These are phyloP conservation scores for Periophthalmus magnuspinnatus DNA, from an alignment of 2,797 vertebrate genomes.

Conservation along the genomic window DNA sequence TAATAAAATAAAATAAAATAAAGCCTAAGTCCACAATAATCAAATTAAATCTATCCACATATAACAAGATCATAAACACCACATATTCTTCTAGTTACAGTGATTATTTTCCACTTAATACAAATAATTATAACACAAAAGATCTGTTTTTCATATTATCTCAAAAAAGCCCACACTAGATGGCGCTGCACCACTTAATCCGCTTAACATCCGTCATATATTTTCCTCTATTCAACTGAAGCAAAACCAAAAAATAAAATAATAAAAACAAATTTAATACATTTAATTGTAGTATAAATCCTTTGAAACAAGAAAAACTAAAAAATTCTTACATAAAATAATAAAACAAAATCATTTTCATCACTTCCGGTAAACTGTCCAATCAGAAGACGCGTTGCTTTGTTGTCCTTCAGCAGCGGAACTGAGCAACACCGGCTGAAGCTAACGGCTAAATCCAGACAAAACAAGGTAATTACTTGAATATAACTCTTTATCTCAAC, in stretches of 20 bases:
- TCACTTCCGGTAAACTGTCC: constrained; percentile 36
- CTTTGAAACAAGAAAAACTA: not conserved
- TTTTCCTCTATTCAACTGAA: not conserved
- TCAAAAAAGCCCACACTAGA: not conserved
- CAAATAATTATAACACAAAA: not conserved
- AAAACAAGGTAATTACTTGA: constrained; percentile 63
- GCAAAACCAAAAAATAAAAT: too few species aligned
- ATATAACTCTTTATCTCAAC: not conserved
- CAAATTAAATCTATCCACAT: too few species aligned
- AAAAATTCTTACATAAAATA: not conserved
- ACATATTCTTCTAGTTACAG: too few species aligned
- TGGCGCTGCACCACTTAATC: not conserved
- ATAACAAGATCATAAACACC: too few species aligned
- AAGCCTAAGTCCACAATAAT: too few species aligned
- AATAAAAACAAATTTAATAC: too few species aligned
- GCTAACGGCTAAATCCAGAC: constrained; percentile 54
- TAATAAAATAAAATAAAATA: too few species aligned
- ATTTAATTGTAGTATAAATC: not conserved
- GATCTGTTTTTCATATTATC: too few species aligned
- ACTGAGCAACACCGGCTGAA: constrained; percentile 43
- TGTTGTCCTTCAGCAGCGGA: constrained; percentile 72
- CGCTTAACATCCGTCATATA: not conserved
- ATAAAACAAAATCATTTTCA: not conserved
- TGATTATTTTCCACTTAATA: not conserved
- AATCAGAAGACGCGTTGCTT: constrained; percentile 67